These are phyloP conservation scores for Antechinus stuartii DNA, from an alignment of 2,113 vertebrate species.

Conservation along the genomic window DNA sequence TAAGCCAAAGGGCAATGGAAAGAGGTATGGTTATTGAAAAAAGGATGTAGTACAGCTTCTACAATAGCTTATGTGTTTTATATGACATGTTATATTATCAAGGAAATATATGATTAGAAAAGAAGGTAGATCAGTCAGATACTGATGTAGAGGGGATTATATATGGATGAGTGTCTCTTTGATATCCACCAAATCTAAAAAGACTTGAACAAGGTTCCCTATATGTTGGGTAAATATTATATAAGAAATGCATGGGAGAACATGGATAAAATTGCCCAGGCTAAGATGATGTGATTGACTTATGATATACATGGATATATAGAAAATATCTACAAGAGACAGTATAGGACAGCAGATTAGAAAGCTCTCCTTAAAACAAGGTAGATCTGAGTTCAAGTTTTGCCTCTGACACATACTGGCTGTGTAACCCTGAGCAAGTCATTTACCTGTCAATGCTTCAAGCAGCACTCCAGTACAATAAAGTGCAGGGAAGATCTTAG, in stretches of 20 bases:
- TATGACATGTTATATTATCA: not conserved
- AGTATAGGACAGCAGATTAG: not conserved
- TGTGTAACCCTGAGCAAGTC: not conserved
- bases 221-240: not conserved
- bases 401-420: not conserved
- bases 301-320: not conserved
- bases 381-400: not conserved
- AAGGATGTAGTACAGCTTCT: not conserved
- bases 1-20: not conserved
- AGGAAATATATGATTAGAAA: not conserved
- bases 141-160: not conserved
- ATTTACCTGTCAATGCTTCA: not conserved
- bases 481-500: not conserved
- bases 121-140: not conserved
- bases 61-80: not conserved
- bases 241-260: not conserved
- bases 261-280: not conserved
- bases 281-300: not conserved
- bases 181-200: not conserved
- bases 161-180: not conserved
- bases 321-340: not conserved
- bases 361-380: not conserved
- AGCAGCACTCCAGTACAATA: not conserved
- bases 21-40: not conserved
- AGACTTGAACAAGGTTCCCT: not conserved